Percentiles rank a stretch among this genome's conserved stretches.
phyloP scores from a whole-genome alignment of 2,797 vertebrate genomes.

The Coccyzus lansbergi region DNA sequence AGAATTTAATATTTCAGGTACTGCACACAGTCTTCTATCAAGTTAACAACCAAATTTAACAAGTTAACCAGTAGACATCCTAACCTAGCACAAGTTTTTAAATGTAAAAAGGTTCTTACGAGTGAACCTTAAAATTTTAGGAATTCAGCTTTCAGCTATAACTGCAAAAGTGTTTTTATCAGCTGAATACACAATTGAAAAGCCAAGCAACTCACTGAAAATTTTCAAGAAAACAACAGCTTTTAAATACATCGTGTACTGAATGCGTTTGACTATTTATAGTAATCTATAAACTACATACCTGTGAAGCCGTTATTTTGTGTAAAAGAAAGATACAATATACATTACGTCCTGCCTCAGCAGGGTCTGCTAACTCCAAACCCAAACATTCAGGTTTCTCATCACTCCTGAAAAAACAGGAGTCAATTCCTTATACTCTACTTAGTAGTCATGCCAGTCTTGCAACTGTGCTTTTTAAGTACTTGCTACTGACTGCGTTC shows the following conservation, averaged over 20 bases:
- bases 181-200: neutral
- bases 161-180: neutral
- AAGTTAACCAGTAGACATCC: neutral
- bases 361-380: neutral
- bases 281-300: neutral
- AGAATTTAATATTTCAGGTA: neutral
- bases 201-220: neutral
- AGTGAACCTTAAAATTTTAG: neutral
- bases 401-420: neutral
- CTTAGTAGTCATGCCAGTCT: neutral
- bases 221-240: neutral
- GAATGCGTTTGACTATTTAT: neutral
- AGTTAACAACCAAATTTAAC: neutral
- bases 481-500: neutral
- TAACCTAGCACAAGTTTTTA: neutral
- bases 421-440: neutral
- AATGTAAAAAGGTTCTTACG: neutral
- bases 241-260: neutral
- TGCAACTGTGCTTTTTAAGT: neutral
- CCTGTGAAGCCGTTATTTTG: neutral
- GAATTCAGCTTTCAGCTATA: neutral
- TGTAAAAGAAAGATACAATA: neutral
- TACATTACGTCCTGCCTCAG: neutral
- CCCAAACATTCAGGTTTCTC: neutral
- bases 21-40: neutral